Conservation (phyloP, 2,888 invertebrate genomes). For the Steinernema hermaphroditum region DNA sequence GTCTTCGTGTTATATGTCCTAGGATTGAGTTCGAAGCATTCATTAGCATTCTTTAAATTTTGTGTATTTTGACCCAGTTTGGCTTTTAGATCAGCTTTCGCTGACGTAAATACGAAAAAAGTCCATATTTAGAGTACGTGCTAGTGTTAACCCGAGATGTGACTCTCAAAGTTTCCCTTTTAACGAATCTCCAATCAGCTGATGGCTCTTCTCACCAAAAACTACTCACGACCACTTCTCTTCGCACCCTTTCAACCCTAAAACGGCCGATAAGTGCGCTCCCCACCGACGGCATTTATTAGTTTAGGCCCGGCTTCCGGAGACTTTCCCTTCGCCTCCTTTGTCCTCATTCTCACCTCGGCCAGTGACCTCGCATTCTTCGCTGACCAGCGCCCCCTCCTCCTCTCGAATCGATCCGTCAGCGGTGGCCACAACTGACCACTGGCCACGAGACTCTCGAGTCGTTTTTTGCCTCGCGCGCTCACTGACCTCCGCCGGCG, state of each 20-base stretch:
- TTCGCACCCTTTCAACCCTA: background rate
- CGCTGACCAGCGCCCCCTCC: background rate
- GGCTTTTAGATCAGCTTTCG: no score
- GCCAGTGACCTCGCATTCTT: background rate
- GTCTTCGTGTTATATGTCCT: no score
- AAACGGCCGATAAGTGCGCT: background rate
- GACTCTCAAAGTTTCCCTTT: no score
- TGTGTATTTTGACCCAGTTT: no score
- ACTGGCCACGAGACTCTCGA: background rate
- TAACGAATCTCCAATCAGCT: no score
- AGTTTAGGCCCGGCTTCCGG: constrained; percentile 5
- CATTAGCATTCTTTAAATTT: no score
- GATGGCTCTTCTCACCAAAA: no score
- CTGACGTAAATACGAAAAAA: no score
- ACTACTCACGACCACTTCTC: background rate
- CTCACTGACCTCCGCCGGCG: constrained; percentile 7
- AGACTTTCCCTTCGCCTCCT: background rate
- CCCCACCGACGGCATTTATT: background rate
- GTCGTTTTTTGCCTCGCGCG: constrained; percentile 10
- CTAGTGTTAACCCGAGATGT: no score
- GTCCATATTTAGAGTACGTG: no score
- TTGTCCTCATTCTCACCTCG: background rate
- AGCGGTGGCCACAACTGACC: background rate
- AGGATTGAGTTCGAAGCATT: no score
- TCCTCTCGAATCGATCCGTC: background rate